Percentiles rank a stretch among this genome's conserved stretches.
Conservation (phyloP, 2,797 vertebrate genomes). For the Pogoniulus pusillus region DNA sequence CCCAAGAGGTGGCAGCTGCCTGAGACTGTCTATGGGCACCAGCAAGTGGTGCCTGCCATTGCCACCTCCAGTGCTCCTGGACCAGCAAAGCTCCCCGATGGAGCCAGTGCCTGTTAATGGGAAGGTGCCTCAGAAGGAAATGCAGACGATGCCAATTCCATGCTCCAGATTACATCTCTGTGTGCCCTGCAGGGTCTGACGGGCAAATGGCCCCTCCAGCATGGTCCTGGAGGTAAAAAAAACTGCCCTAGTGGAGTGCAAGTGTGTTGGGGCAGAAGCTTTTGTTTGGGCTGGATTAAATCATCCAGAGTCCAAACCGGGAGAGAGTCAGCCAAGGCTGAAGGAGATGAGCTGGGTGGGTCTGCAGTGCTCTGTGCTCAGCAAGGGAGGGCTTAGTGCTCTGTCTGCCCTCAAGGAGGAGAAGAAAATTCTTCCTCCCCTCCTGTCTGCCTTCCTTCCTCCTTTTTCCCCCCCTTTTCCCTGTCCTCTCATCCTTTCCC, state of each 20-base stretch:
- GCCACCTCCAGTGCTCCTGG: background rate
- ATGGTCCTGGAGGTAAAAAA: background rate
- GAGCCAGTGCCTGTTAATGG: background rate
- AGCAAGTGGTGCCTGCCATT: rapidly evolving
- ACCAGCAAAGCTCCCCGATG: background rate
- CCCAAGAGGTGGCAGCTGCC: background rate
- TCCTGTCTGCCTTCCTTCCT: background rate
- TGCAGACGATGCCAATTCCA: background rate
- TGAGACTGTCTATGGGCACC: rapidly evolving
- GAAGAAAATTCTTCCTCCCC: background rate
- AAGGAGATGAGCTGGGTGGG: background rate
- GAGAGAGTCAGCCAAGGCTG: background rate
- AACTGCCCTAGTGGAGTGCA: rapidly evolving
- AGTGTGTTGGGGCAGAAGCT: background rate
- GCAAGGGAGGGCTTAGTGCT: background rate
- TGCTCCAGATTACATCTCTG: background rate
- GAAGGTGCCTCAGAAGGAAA: background rate
- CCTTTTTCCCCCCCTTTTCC: too few relatives aligned
- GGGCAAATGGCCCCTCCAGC: background rate
- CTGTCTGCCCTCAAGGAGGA: background rate
- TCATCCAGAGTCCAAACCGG: background rate
- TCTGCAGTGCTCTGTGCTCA: background rate
- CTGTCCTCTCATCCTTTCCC: background rate
- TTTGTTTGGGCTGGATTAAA: background rate
- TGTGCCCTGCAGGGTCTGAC: background rate